phyloP scores from a whole-genome alignment of 2,888 invertebrate genomes.

The Stenodema calcarata region DNA sequence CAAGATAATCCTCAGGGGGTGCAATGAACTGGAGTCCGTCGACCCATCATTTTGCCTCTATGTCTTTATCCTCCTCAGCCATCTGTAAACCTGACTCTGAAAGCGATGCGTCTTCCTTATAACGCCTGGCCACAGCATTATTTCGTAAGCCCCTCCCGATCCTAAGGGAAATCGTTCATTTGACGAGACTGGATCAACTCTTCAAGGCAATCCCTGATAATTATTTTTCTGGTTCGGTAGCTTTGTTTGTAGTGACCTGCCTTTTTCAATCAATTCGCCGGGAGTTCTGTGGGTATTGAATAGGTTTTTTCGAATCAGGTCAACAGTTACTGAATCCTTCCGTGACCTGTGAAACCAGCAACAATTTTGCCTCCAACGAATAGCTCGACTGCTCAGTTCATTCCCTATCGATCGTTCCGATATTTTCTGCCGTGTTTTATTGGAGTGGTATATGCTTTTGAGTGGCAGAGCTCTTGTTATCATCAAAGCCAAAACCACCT shows the following conservation, averaged over 20 bases:
- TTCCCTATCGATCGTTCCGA: not conserved
- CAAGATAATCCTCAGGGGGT: not conserved
- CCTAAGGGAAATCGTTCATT: not conserved
- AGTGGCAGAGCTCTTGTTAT: too few relatives aligned
- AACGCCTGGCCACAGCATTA: not conserved
- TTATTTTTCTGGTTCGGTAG: not conserved
- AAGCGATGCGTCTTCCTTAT: not conserved
- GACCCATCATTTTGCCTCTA: not conserved
- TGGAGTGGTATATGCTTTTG: too few relatives aligned
- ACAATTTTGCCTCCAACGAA: not conserved
- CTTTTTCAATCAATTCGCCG: not conserved
- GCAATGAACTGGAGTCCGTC: not conserved
- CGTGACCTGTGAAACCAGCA: not conserved
- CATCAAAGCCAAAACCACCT: too few relatives aligned
- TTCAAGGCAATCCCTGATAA: not conserved
- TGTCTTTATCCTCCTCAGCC: not conserved
- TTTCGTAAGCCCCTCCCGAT: not conserved
- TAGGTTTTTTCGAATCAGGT: not conserved
- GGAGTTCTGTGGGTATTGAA: not conserved
- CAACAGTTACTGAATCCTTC: not conserved
- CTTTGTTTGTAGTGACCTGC: not conserved
- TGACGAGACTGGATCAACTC: not conserved
- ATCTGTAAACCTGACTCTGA: not conserved
- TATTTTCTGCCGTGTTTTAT: too few relatives aligned
- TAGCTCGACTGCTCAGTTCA: not conserved